Conservation (phyloP, 1,140 invertebrate species). For the Ladona fulva region DNA sequence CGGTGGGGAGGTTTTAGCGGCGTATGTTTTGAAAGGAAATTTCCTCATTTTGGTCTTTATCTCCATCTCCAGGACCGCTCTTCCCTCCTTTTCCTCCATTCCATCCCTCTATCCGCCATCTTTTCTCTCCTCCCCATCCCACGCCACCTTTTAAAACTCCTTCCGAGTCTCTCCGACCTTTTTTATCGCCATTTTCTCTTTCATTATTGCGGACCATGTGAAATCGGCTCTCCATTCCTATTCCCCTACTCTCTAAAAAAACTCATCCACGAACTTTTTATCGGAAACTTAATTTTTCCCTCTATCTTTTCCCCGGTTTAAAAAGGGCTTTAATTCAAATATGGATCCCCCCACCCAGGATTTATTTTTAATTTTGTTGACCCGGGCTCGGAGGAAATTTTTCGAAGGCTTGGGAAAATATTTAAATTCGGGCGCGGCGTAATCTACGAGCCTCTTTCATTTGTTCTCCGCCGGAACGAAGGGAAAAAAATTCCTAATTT, state of each 20-base stretch:
- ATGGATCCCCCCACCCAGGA: not conserved
- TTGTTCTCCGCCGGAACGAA: too few species aligned
- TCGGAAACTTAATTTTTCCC: not conserved
- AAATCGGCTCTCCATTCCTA: not conserved
- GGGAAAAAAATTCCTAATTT: too few species aligned
- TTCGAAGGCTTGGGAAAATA: too few species aligned
- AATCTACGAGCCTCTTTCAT: too few species aligned
- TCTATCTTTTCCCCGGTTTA: not conserved
- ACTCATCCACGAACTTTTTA: not conserved
- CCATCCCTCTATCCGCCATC: not conserved
- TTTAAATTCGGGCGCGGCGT: too few species aligned
- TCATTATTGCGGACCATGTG: not conserved
- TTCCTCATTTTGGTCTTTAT: conserved; percentile 7
- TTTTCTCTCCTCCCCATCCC: not conserved
- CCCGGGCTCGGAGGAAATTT: too few species aligned
- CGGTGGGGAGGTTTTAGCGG: not conserved
- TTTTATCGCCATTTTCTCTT: conserved; percentile 6
- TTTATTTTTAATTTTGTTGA: not conserved
- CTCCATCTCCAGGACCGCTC: not conserved
- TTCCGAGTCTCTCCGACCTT: not conserved
- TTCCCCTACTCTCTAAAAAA: not conserved
- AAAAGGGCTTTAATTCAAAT: not conserved
- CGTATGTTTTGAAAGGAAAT: conserved; percentile 10
- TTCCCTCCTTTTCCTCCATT: not conserved
- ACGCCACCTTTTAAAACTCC: not conserved